These are phyloP conservation scores for Dendrolimus pini DNA, from an alignment of 2,888 invertebrate species.

Conservation along the genomic window DNA sequence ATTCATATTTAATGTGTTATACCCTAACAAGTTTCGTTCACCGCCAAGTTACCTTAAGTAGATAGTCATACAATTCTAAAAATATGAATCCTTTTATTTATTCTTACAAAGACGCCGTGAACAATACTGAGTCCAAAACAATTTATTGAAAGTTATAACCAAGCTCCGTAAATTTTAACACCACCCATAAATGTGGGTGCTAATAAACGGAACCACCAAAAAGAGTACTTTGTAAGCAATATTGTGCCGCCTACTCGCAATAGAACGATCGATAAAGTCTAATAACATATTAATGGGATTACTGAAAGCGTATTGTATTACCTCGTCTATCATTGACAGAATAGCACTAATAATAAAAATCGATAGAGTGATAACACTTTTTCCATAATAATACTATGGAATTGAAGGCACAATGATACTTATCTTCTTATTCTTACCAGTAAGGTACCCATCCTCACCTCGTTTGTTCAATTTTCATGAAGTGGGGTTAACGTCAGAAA, in stretches of 20 bases:
- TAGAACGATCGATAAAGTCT: background rate
- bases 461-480: too few relatives aligned
- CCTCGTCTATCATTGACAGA: background rate
- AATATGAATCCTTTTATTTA: background rate
- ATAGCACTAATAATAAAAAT: too few relatives aligned
- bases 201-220: conserved; percentile 22
- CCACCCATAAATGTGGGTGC: conserved; percentile 20
- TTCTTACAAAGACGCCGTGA: background rate
- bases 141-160: conserved; percentile 15
- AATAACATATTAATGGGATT: background rate
- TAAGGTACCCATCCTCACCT: too few relatives aligned
- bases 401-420: too few relatives aligned
- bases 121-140: background rate
- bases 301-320: background rate
- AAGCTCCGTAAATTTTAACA: conserved; percentile 22
- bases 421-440: too few relatives aligned
- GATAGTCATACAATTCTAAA: too few relatives aligned
- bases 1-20: too few relatives aligned
- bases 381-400: too few relatives aligned
- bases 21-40: too few relatives aligned
- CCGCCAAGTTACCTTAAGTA: too few relatives aligned
- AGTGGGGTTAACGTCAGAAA: too few relatives aligned
- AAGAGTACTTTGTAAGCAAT: conserved; percentile 6
- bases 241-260: background rate
- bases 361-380: too few relatives aligned